phyloP scores from a whole-genome alignment of 1,140 invertebrate genomes.

The roundworm (Caenorhabditis elegans) region DNA sequence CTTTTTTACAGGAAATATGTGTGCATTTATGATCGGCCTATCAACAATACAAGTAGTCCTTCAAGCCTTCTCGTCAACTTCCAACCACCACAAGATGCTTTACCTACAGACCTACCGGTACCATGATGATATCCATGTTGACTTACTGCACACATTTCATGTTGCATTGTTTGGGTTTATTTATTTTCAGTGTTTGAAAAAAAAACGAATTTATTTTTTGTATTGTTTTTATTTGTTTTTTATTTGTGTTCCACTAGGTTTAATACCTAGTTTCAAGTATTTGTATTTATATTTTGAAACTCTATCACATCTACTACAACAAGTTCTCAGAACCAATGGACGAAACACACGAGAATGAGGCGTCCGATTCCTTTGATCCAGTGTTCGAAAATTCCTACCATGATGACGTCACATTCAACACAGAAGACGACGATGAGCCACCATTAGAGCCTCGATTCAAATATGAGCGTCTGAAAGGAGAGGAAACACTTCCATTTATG shows the following conservation, averaged over 20 bases:
- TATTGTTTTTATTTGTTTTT: background rate
- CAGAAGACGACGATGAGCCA: background rate
- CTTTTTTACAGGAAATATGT: background rate
- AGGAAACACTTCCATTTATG: slow-evolving; percentile 60
- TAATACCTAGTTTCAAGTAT: background rate
- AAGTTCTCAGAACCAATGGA: no score
- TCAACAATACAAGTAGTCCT: background rate
- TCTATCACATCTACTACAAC: background rate
- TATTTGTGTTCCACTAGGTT: background rate
- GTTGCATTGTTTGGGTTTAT: background rate
- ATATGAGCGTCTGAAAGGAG: slow-evolving; percentile 68
- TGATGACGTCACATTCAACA: background rate
- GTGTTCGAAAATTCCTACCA: background rate
- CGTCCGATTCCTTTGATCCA: background rate
- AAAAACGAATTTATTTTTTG: background rate
- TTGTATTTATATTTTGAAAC: no score
- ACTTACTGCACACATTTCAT: no score
- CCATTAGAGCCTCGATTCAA: slow-evolving; percentile 68
- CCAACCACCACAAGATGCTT: background rate
- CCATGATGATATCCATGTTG: no score
- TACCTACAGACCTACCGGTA: no score
- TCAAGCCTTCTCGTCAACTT: background rate
- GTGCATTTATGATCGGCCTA: slow-evolving; percentile 48
- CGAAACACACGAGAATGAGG: background rate
- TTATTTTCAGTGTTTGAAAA: background rate